phyloP scores from a whole-genome alignment of 2,888 invertebrate species.

The Branchipolynoe longqiensis region DNA sequence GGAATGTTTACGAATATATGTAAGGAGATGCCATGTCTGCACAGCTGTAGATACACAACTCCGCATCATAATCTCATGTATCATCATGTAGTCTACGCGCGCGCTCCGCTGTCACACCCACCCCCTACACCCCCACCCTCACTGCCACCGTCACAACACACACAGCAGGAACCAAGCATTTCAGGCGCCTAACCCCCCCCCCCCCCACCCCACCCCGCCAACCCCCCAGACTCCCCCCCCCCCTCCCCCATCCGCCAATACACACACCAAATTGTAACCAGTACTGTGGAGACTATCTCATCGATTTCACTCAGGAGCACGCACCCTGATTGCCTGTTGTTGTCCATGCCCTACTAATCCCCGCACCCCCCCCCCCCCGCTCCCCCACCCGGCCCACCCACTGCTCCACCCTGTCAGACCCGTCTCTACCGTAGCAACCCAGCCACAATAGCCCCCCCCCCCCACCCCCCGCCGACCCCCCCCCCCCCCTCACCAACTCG shows the following conservation, averaged over 20 bases:
- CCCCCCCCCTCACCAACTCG: neutral
- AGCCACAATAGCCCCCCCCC: neutral
- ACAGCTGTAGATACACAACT: too few relatives aligned
- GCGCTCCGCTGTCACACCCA: too few relatives aligned
- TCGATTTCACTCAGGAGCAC: neutral
- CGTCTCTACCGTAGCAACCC: too few relatives aligned
- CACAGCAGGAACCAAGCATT: neutral
- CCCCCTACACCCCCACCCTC: too few relatives aligned
- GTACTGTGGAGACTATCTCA: neutral
- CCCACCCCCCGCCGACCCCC: neutral
- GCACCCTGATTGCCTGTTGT: constrained; percentile 18
- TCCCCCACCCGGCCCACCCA: constrained; percentile 10
- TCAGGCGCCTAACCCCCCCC: neutral
- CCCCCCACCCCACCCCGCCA: neutral
- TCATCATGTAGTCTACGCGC: too few relatives aligned
- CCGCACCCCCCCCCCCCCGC: neutral
- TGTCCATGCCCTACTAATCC: constrained; percentile 18
- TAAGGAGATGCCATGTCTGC: too few relatives aligned
- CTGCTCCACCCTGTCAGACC: neutral
- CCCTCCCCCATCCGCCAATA: neutral
- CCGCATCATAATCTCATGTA: too few relatives aligned
- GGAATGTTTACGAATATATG: too few relatives aligned
- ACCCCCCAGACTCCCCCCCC: neutral
- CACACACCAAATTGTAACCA: neutral
- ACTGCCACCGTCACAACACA: too few relatives aligned